Base-by-base conservation (phyloP, 2,888 invertebrate genomes). In the Thalpophila matura region DNA sequence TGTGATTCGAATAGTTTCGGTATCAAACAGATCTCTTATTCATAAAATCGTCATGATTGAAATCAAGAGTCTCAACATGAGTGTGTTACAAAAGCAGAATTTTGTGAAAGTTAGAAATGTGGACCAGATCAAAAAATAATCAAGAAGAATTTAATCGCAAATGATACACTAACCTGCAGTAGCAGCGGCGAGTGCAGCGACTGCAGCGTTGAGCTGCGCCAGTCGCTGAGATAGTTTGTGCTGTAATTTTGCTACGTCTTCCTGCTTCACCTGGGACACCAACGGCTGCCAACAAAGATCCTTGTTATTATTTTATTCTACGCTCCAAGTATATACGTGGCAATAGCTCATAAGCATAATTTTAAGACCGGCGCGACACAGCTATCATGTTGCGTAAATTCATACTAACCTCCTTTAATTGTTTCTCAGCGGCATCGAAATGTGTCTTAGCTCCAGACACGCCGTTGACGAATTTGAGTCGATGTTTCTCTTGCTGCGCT, bases 401-500 rank as follows among this genome's bases (percentile, higher is more conserved):
- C n/a, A n/a, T 0, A 40, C 33, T 18, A 5, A 80, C 83, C 77
- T 80, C 56, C n/a, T 79, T 60, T 0, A 89, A 58, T 12, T 77
- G 77, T 18, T 77, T 57, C 4, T 82, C 81, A 1, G 81, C 83
- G 0, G 77, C 75, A 6, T 51, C 47, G n/a, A 88, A 47, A 12
- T 62, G 75, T 0, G 74, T 65, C 35, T 79, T 81, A 7, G 81
- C 77, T 2, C 58, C 68, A 0, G 83, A 59, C 5, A 79, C 56
- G 1, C 80, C 79, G n/a, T 68, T 78, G 3, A 80, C 60, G 50
- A 88, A 88, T 26, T 82, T 77, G 1, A 86, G 58, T 7, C 81
- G 82, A 5, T 80, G 75, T 20, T 66, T 59, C 37, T 84, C 80
- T 46, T 79, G 60, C 22, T 61, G 53, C 12, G 40, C 50, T 22